phyloP scores from a whole-genome alignment of 1,140 invertebrate genomes.

The Temnothorax longispinosus region DNA sequence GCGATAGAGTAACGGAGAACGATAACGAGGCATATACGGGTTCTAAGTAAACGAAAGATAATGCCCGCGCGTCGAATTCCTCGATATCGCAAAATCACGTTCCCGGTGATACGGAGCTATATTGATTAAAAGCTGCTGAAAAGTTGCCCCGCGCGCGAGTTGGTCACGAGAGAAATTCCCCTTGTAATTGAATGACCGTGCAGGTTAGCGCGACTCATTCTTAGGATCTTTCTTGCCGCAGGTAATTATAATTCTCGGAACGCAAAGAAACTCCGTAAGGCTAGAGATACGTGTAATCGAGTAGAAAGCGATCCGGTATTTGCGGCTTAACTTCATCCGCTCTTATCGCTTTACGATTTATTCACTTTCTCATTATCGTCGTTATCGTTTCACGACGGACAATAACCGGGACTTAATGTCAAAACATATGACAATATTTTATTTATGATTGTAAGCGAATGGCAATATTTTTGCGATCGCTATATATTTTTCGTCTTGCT shows the following conservation, averaged over 20 bases:
- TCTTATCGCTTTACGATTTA: slow-evolving; percentile 20
- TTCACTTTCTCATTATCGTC: slow-evolving; percentile 45
- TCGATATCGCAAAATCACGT: slow-evolving; percentile 36
- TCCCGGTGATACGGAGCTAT: background rate
- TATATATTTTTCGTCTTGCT: background rate
- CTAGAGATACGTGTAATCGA: slow-evolving; percentile 29
- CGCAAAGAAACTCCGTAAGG: background rate
- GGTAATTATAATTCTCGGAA: slow-evolving; percentile 45
- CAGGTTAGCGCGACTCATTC: background rate
- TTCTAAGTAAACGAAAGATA: slow-evolving; percentile 47
- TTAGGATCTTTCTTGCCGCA: background rate
- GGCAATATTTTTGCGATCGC: background rate
- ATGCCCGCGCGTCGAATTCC: slow-evolving; percentile 20
- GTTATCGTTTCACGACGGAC: background rate
- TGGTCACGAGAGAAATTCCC: background rate
- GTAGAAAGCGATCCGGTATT: slow-evolving; percentile 39
- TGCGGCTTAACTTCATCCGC: slow-evolving; percentile 12
- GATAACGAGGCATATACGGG: slow-evolving; percentile 43
- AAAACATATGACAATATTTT: slow-evolving; percentile 33
- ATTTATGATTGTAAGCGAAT: background rate
- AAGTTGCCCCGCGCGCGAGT: slow-evolving; percentile 12
- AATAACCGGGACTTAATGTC: slow-evolving; percentile 7
- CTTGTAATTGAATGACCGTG: background rate
- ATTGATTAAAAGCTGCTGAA: slow-evolving; percentile 21
- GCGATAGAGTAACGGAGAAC: slow-evolving; percentile 33